These are phyloP conservation scores for Erpobdella octoculata DNA, from an alignment of 2,888 invertebrate genomes.

Conservation along the genomic window DNA sequence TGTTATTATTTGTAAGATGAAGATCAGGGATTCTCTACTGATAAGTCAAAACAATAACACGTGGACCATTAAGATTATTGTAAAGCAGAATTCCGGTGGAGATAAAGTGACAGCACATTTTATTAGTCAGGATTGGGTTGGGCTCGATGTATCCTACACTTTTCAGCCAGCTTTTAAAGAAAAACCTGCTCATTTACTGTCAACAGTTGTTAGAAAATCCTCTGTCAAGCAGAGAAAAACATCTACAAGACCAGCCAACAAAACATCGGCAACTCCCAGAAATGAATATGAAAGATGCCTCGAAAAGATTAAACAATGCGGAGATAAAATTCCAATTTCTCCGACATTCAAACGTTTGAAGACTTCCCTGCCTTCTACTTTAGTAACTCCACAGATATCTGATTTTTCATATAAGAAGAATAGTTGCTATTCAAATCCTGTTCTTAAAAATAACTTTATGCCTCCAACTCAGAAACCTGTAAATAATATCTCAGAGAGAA, in stretches of 20 bases:
- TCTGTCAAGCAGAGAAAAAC: neutral
- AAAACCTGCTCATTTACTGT: neutral
- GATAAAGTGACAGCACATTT: slow-evolving; percentile 44
- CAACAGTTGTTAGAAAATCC: neutral
- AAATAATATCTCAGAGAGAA: too few relatives aligned
- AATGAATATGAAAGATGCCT: slow-evolving; percentile 13
- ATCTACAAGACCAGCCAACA: too few relatives aligned
- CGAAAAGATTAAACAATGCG: neutral
- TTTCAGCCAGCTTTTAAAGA: neutral
- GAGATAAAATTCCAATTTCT: too few relatives aligned
- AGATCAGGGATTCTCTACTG: slow-evolving; percentile 40
- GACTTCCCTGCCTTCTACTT: too few relatives aligned
- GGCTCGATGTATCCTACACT: slow-evolving; percentile 2
- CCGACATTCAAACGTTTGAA: too few relatives aligned
- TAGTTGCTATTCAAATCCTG: too few relatives aligned
- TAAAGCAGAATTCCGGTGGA: neutral
- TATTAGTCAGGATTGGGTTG: slow-evolving; percentile 49
- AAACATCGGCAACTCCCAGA: neutral
- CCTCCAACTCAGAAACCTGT: too few relatives aligned
- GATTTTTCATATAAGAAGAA: too few relatives aligned
- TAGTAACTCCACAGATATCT: too few relatives aligned
- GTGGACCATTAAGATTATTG: neutral
- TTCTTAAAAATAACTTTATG: too few relatives aligned
- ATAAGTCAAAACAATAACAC: neutral
- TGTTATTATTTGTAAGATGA: slow-evolving; percentile 56